Evolutionary conservation across 2,888 invertebrate genomes (phyloP), one percentile per base, ranked within the genome.

Genomic region (Tinea trinotella): DNA sequence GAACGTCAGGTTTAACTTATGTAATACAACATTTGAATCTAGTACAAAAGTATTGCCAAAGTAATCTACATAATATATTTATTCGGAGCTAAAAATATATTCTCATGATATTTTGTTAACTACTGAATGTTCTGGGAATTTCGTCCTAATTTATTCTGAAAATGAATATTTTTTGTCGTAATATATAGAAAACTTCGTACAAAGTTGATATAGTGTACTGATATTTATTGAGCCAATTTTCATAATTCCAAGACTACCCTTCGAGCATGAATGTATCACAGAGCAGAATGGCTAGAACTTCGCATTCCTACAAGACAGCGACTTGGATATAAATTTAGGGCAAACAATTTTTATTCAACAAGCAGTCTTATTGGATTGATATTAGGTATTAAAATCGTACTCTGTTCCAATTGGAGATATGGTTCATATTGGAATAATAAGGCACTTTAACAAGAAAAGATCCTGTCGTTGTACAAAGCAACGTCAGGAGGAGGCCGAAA

Each of bases 401-500:
- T 12, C 35, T 22, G 22, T 22, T 30, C 30, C n/a, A 10, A 7
- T n/a, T 30, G 7, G 30, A 7, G 7, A 4, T 15, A 6, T 40
- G 2, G 12, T 40, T 15, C n/a, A 15, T 40, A 40, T 40, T 40
- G 15, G 13, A 40, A 40, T 15, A 40, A 40, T 40, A 40, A 30
- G 2, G 30, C 7, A 5, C 4, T 3, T 30, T 30, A 10, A 30
- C 7, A 7, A 30, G 30, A 30, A 30, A 22, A 22, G 2, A 30
- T 30, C 30, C 30, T 36, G 12, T 18, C n/a, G 17, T 24, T 35
- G 56, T 57, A 60, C 54, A 58, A 54, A 20, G 35, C 65, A 63
- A 61, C 65, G 63, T 61, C 64, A 62, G 64, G 59, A 55, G 52
- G 54, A 54, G 53, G 63, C 64, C 69, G 70, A 17, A 19, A 69